Evolutionary conservation across 2,888 invertebrate genomes (phyloP).

Genomic region (Erannis defoliaria): DNA sequence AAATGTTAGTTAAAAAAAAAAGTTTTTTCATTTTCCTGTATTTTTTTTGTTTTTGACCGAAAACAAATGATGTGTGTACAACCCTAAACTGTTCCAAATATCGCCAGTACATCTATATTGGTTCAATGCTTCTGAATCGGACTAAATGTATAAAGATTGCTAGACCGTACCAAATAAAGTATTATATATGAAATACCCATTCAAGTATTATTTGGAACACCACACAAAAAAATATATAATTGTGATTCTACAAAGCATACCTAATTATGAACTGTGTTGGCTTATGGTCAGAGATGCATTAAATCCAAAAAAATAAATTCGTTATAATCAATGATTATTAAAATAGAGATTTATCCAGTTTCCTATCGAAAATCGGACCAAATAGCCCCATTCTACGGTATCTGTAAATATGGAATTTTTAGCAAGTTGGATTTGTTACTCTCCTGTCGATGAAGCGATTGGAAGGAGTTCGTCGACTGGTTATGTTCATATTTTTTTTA

Average conservation of each 20-base stretch:
- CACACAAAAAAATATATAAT: slow-evolving; percentile 5
- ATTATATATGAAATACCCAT: too few species aligned
- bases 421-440: too few species aligned
- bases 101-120: slow-evolving; percentile 1
- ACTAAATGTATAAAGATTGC: background rate
- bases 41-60: background rate
- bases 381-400: slow-evolving; percentile 5
- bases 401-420: too few species aligned
- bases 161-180: slow-evolving; percentile 1
- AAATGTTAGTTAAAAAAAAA: slow-evolving; percentile 2
- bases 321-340: background rate
- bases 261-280: slow-evolving; percentile 5
- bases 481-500: too few species aligned
- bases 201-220: slow-evolving; percentile 3
- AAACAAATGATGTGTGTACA: slow-evolving; percentile 4
- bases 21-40: slow-evolving; percentile 2
- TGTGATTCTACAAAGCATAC: slow-evolving; percentile 5
- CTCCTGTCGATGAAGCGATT: too few species aligned
- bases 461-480: too few species aligned
- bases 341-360: slow-evolving; percentile 1
- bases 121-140: slow-evolving; percentile 1
- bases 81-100: slow-evolving; percentile 4
- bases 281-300: slow-evolving; percentile 1
- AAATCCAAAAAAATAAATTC: background rate
- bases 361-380: slow-evolving; percentile 1